These are phyloP conservation scores for Anastrepha ludens DNA, from an alignment of 1,140 invertebrate species.

Conservation along the genomic window DNA sequence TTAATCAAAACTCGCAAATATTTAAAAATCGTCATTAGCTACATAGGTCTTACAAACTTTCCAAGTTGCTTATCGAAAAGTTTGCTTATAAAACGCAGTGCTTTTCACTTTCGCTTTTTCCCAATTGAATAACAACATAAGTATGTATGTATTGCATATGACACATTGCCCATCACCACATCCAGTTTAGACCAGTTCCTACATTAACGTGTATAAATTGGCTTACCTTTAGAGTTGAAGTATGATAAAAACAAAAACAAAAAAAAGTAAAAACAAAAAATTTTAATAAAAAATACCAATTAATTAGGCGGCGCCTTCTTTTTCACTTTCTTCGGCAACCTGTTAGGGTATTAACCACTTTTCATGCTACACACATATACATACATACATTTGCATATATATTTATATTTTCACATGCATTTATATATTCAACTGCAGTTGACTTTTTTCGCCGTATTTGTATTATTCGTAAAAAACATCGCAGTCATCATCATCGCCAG, in stretches of 20 bases:
- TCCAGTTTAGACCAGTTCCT: background rate
- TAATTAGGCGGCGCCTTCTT: background rate
- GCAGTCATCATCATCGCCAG: background rate
- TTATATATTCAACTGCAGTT: background rate
- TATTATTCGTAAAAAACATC: background rate
- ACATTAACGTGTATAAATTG: background rate
- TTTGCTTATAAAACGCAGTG: background rate
- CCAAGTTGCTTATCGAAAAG: background rate
- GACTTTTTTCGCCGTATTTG: background rate
- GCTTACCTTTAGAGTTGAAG: background rate
- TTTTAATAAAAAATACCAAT: background rate
- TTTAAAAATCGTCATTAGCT: background rate
- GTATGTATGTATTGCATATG: background rate
- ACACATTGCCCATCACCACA: background rate
- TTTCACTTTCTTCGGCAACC: constrained; percentile 3
- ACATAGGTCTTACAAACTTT: background rate
- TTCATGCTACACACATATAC: background rate
- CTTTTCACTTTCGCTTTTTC: constrained; percentile 26
- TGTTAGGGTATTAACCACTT: background rate
- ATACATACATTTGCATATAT: background rate
- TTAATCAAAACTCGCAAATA: background rate
- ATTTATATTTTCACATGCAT: background rate
- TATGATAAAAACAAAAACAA: background rate
- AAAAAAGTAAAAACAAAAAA: background rate
- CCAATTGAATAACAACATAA: background rate